These are phyloP conservation scores for Drusus annulatus DNA, from an alignment of 1,140 invertebrate genomes.

Conservation along the genomic window DNA sequence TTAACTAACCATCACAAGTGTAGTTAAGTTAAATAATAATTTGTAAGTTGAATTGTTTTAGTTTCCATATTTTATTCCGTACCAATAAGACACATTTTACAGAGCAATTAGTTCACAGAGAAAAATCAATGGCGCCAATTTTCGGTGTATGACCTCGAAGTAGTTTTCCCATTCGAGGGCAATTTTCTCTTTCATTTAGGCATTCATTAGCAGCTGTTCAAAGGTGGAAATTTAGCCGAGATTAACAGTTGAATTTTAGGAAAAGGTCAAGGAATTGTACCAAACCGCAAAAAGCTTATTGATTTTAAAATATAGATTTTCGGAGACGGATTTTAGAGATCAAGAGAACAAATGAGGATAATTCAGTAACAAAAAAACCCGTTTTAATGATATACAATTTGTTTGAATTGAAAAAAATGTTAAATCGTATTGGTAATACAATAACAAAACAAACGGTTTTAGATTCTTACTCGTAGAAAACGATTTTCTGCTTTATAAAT, in stretches of 20 bases:
- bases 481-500: no score
- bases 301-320: not conserved
- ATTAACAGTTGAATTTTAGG: not conserved
- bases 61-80: not conserved
- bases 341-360: no score
- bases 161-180: not conserved
- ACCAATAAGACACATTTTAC: constrained; percentile 1
- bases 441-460: no score
- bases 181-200: constrained; percentile 13
- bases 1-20: no score
- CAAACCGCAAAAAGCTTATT: not conserved
- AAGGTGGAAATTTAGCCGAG: not conserved
- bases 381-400: no score
- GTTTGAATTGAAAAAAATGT: no score
- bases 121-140: constrained; percentile 25
- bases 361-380: no score
- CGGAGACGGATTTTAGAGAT: no score
- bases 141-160: constrained; percentile 5
- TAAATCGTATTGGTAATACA: no score
- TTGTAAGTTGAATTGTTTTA: not conserved
- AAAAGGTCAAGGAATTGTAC: constrained; percentile 20
- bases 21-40: no score
- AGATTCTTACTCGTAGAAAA: no score
- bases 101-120: constrained; percentile 9
- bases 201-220: constrained; percentile 6